phyloP scores from a whole-genome alignment of 2,888 invertebrate species.

The Cryptocephalus moraei region DNA sequence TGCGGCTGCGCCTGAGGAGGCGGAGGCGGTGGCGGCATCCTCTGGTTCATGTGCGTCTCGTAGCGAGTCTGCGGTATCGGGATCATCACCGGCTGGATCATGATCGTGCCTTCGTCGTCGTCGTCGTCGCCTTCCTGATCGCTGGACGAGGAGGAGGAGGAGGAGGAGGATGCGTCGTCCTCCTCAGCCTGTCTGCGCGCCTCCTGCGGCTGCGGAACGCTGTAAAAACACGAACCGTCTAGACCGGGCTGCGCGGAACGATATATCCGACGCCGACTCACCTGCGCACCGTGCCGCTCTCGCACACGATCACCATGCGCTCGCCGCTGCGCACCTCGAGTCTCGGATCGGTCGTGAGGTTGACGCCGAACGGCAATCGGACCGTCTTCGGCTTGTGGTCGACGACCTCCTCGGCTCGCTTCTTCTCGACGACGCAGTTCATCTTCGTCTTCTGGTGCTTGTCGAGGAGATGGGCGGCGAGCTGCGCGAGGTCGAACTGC shows the following conservation, averaged over 20 bases:
- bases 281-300: conserved; percentile 64
- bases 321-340: conserved; percentile 70
- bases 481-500: conserved; percentile 72
- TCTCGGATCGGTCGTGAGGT: conserved; percentile 60
- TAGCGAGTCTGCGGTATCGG: conserved; percentile 33
- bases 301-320: conserved; percentile 79
- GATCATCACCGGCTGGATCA: conserved; percentile 39
- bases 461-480: conserved; percentile 64
- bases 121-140: conserved; percentile 20
- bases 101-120: conserved; percentile 33
- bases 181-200: too few relatives aligned
- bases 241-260: too few relatives aligned
- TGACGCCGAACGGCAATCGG: conserved; percentile 54
- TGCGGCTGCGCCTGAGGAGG: too few relatives aligned
- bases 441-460: conserved; percentile 70
- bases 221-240: too few relatives aligned
- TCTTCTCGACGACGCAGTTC: conserved; percentile 84
- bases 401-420: conserved; percentile 71
- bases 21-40: conserved; percentile 18
- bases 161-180: not conserved
- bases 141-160: conserved; percentile 14
- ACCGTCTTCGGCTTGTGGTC: conserved; percentile 61
- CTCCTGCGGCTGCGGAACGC: too few relatives aligned
- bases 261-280: conserved; percentile 30
- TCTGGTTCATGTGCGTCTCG: conserved; percentile 36